Evolutionary conservation across 2,113 vertebrate genomes (phyloP).

Genomic region (Ramphastos sulfuratus): DNA sequence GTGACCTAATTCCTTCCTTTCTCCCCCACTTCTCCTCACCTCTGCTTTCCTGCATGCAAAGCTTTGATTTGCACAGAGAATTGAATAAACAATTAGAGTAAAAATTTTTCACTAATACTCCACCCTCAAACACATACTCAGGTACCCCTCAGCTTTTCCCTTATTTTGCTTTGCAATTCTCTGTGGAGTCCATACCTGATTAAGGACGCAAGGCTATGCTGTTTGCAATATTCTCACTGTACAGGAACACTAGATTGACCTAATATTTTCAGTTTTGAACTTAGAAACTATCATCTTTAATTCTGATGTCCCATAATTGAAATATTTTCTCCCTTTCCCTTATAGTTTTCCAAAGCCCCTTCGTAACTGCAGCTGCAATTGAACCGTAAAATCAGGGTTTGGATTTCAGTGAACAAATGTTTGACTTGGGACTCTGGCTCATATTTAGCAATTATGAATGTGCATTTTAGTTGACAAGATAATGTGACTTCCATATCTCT

Average conservation of each 20-base stretch:
- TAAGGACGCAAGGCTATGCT: not conserved
- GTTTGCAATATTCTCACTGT: not conserved
- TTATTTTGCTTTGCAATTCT: not conserved
- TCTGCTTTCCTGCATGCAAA: not conserved
- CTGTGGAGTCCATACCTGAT: not conserved
- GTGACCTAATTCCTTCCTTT: conserved; percentile 22
- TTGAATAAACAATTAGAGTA: not conserved
- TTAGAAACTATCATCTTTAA: not conserved
- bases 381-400: conserved; percentile 47
- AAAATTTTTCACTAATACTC: not conserved
- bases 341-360: not conserved
- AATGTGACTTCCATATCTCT: conserved; percentile 14
- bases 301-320: not conserved
- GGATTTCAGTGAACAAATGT: conserved; percentile 30
- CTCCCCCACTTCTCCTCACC: not conserved
- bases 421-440: conserved; percentile 53
- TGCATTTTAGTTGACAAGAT: conserved; percentile 60
- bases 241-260: not conserved
- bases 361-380: conserved; percentile 1
- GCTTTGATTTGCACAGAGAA: not conserved
- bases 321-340: not conserved
- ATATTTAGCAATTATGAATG: conserved; percentile 50
- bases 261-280: not conserved
- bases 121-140: not conserved
- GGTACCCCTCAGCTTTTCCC: not conserved